phyloP scores from a whole-genome alignment of 53 echinoderm and acorn worm species.

The Stichopus horrens region DNA sequence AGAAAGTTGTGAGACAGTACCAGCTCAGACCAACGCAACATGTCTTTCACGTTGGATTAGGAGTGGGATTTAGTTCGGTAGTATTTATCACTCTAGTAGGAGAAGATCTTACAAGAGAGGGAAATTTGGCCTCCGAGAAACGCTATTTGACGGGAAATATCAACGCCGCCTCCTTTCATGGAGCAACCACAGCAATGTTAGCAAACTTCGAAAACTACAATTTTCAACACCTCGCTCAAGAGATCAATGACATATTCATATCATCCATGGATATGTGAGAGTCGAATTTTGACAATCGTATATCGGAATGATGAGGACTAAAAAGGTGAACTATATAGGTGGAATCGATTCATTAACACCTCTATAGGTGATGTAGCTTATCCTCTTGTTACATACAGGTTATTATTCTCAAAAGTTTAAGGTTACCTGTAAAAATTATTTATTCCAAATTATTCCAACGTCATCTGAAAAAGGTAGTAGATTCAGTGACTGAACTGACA shows the following conservation, averaged over 20 bases:
- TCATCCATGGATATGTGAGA: too few relatives aligned
- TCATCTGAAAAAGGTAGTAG: too few relatives aligned
- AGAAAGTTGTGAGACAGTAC: not conserved
- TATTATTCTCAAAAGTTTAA: too few relatives aligned
- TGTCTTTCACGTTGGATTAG: slow-evolving; percentile 2
- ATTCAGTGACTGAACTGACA: too few relatives aligned
- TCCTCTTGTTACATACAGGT: too few relatives aligned
- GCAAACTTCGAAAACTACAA: slow-evolving; percentile 14
- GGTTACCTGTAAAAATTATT: too few relatives aligned
- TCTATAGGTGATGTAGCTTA: too few relatives aligned
- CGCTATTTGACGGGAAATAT: not conserved
- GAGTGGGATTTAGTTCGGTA: slow-evolving; percentile 5
- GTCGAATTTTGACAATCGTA: too few relatives aligned
- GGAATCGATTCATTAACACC: too few relatives aligned
- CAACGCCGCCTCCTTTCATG: not conserved
- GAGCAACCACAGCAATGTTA: not conserved
- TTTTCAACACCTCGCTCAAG: not conserved
- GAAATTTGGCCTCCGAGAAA: not conserved
- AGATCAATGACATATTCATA: not conserved
- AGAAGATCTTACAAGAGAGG: not conserved
- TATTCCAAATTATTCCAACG: too few relatives aligned
- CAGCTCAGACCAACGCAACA: not conserved
- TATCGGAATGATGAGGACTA: too few relatives aligned
- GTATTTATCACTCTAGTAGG: not conserved
- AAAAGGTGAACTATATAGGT: too few relatives aligned